Base-by-base conservation (phyloP, 2,113 vertebrate genomes). In the Donacobius atricapilla region DNA sequence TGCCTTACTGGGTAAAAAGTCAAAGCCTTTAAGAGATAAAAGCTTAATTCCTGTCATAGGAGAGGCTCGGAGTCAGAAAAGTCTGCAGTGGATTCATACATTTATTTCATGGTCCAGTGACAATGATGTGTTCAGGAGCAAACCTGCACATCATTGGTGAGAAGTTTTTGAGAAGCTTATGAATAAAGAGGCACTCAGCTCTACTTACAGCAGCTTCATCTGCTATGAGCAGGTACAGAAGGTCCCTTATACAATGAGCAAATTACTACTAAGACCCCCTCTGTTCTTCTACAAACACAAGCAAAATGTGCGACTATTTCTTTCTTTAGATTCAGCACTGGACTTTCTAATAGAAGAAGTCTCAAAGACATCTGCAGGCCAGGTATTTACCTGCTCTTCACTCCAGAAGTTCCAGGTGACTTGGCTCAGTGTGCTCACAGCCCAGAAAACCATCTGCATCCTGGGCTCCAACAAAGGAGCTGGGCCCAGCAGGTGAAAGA, bases 201-300 rank as follows among this genome's bases (percentile, higher is more conserved):
- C 12, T 35, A 31, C 13, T 19, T 77, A 60, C 23, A 64, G 8
- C 20, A 76, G 31, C 33, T 14, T 71, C 44, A 11, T 42, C 30
- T 3, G 2, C 48, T 40, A 14, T 53, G 14, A 80, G 15, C 6
- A 50, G 7, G 6, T 42, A 50, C 31, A 47, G 21, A 28, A 60
- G 3, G 15, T 54, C 17, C 10, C 13, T 31, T n/a, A 57, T 5
- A 47, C 21, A 72, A 37, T 0, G 2, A 70, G 22, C 0, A 66
- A 75, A 66, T 45, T 53, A 10, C 5, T 23, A 68, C 6, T 24
- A 17, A 70, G 22, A 10, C 1, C 2, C 3, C 11, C 1, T 64
- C 16, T 71, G n/a, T 71, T 58, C 39, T 56, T 80, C 37, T 9
- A 28, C 1, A 5, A 23, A 47, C 35, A 69, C 19, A 28, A 81